These are phyloP conservation scores for Drosophila lacertosa DNA, from an alignment of 1,140 invertebrate species.

Conservation along the genomic window DNA sequence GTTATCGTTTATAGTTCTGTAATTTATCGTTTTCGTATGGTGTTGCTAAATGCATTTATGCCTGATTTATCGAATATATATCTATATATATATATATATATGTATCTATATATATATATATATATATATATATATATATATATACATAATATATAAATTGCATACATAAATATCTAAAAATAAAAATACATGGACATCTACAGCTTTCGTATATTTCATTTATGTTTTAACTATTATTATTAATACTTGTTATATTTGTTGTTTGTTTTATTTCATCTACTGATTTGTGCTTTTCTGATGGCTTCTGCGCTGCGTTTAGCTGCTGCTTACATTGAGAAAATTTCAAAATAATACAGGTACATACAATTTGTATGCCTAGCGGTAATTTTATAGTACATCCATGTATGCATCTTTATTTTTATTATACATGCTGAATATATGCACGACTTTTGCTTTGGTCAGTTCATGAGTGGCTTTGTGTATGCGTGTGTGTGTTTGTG, in stretches of 20 bases:
- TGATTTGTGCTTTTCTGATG: conserved; percentile 79
- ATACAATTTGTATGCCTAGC: conserved; percentile 30
- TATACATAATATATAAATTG: conserved; percentile 79
- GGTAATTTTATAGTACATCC: conserved; percentile 18
- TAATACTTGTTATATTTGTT: conserved; percentile 33
- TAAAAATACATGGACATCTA: conserved; percentile 74
- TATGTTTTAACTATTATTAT: conserved; percentile 41
- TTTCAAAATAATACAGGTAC: conserved; percentile 35
- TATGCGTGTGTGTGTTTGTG: conserved; percentile 20
- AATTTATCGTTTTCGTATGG: conserved; percentile 32
- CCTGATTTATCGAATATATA: conserved; percentile 73
- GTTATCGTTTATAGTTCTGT: conserved; percentile 22
- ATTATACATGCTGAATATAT: conserved; percentile 55
- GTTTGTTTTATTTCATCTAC: conserved; percentile 48
- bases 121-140: conserved; percentile 72
- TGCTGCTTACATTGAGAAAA: conserved; percentile 62
- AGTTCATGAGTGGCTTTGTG: conserved; percentile 55
- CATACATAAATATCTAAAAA: conserved; percentile 80
- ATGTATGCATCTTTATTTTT: conserved; percentile 38
- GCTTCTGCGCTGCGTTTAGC: conserved; percentile 65
- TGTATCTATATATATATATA: conserved; percentile 75
- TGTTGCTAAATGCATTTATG: conserved; percentile 74
- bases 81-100: conserved; percentile 81
- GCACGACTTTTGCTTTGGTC: conserved; percentile 59
- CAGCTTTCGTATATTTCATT: conserved; percentile 17